Evolutionary conservation across 2,797 vertebrate genomes (phyloP), one percentile per base, ranked within the genome.

Genomic region (Sebastes nivosus): DNA sequence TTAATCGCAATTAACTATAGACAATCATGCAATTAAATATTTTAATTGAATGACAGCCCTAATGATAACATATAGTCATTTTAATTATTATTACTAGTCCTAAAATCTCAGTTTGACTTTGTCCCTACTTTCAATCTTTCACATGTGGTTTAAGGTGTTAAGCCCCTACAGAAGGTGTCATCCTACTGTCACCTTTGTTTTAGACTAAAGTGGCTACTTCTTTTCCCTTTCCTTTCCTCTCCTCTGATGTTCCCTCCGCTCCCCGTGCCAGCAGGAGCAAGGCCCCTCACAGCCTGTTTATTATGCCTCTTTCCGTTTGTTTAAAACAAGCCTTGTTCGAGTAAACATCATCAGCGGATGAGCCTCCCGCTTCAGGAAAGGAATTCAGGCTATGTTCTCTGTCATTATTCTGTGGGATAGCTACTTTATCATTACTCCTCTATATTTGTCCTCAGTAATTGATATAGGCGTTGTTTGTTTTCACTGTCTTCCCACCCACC

Each of bases 381-480:
- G 87, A 88, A 89, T 81, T 80, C 82, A 59, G 46, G 61, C 83
- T 10, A 5, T 13, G 3, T 25, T 63, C 77, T 79, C 85, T 84
- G 77, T 86, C 81, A 80, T 87, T 84, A 75, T 79, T 85, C 70
- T 68, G 71, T 76, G 83, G 83, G 86, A 86, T 87, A 72, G 81
- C 80, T 66, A 10, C 82, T 84, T 91, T 79, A 87, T 89, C 82
- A 70, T 90, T 83, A 86, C 79, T 72, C 68, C 70, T 83, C 87
- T 80, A 82, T 92, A 88, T 86, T 86, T 89, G 83, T 83, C 80
- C 82, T 73, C 18, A 46, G 83, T 89, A 91, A 92, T 81, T 86
- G 89, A 92, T 91, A 89, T 57, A 86, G 72, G 73, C 36, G 16
- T 72, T 89, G 83, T 93, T 92, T 92, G 83, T 89, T 93, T 91